Conservation (phyloP, 1,140 invertebrate species). For the Bathynomus jamesi region DNA sequence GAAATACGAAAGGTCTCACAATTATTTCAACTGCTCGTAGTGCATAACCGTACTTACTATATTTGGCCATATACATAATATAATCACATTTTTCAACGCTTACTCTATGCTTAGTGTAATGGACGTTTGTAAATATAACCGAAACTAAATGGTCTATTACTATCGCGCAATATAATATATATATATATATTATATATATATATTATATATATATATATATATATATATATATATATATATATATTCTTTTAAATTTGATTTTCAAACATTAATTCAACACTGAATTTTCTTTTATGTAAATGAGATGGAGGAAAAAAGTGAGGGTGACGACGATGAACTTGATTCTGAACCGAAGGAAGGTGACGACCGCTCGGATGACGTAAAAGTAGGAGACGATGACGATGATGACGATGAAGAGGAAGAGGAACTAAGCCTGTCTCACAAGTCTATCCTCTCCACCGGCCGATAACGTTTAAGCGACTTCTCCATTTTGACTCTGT, state of each 20-base stretch:
- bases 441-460: slow-evolving; percentile 35
- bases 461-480: slow-evolving; percentile 41
- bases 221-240: neutral
- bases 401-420: neutral
- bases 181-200: neutral
- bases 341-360: neutral
- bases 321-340: neutral
- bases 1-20: neutral
- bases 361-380: neutral
- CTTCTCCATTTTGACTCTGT: slow-evolving; percentile 51
- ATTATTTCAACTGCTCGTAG: too few species aligned
- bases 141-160: neutral
- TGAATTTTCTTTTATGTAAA: neutral
- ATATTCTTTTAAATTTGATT: neutral
- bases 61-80: too few species aligned
- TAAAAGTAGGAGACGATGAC: neutral
- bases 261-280: too few species aligned
- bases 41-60: too few species aligned
- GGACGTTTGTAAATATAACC: neutral
- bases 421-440: neutral
- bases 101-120: too few species aligned
- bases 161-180: neutral
- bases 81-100: too few species aligned
- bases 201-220: neutral
- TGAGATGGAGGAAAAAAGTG: neutral